These are phyloP conservation scores for Adelognathus sp. DNA, from an alignment of 2,888 invertebrate species.

Conservation along the genomic window DNA sequence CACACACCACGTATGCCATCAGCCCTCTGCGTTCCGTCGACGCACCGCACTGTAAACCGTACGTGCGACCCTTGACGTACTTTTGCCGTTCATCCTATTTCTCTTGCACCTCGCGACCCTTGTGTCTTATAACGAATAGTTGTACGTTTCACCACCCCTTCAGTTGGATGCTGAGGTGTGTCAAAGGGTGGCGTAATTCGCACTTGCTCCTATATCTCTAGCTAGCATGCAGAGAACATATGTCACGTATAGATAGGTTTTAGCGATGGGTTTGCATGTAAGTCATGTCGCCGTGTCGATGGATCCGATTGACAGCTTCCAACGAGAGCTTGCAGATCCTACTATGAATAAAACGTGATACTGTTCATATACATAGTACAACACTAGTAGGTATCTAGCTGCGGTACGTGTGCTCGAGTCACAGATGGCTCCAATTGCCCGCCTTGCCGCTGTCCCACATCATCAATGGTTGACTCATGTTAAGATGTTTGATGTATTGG, in stretches of 20 bases:
- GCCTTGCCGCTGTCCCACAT: not conserved
- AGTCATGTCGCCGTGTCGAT: conserved; percentile 76
- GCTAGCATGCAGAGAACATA: not conserved
- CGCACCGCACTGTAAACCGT: conserved; percentile 25
- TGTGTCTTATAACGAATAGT: conserved; percentile 1
- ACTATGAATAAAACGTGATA: not conserved
- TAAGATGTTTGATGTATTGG: not conserved
- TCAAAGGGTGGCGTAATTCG: conserved; percentile 64
- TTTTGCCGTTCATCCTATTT: conserved; percentile 33
- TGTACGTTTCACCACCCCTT: conserved; percentile 10
- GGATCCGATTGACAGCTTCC: conserved; percentile 76
- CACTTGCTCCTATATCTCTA: conserved; percentile 34
- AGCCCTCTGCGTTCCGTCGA: conserved; percentile 52
- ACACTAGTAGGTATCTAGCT: not conserved
- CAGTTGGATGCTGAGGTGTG: conserved; percentile 18
- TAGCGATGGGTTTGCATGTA: conserved; percentile 77
- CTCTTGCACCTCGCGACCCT: conserved; percentile 1
- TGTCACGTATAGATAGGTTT: conserved; percentile 5
- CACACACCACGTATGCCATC: conserved; percentile 51
- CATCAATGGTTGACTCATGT: not conserved
- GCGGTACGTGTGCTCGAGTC: not conserved
- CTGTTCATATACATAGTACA: not conserved
- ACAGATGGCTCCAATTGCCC: conserved; percentile 22
- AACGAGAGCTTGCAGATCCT: conserved; percentile 57
- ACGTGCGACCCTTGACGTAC: conserved; percentile 24